phyloP scores from a whole-genome alignment of 92 coral and sea anemone genomes.

The Epizoanthus ramosus region DNA sequence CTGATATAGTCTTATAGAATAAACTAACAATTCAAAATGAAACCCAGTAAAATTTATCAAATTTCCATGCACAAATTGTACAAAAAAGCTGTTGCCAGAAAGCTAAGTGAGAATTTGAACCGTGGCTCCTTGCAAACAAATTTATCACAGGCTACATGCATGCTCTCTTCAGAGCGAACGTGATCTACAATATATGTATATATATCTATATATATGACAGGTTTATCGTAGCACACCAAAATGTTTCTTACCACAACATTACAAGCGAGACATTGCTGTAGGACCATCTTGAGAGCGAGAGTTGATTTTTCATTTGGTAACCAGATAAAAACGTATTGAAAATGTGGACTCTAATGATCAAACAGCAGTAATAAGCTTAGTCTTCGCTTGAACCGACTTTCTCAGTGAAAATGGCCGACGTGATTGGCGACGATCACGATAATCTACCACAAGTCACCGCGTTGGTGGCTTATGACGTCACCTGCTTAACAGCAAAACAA shows the following conservation, averaged over 20 bases:
- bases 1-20: too few species aligned
- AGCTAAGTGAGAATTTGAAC: too few species aligned
- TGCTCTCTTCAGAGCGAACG: background rate
- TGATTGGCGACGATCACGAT: background rate
- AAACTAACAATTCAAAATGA: too few species aligned
- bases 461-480: slow-evolving; percentile 23
- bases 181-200: background rate
- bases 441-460: slow-evolving; percentile 7
- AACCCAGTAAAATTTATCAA: too few species aligned
- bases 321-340: background rate
- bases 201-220: background rate
- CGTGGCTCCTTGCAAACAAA: too few species aligned
- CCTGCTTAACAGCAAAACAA: background rate
- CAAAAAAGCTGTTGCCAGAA: too few species aligned
- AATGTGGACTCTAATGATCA: background rate
- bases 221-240: background rate
- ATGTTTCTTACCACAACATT: background rate
- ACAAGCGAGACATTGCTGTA: slow-evolving; percentile 7
- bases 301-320: background rate
- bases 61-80: too few species aligned
- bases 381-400: too few species aligned
- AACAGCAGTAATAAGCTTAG: background rate
- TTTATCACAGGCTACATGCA: too few species aligned
- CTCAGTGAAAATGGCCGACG: background rate
- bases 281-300: background rate